Base-by-base conservation (phyloP, 64 coral and sea anemone species). In the Dendrophyllia cribrosa region DNA sequence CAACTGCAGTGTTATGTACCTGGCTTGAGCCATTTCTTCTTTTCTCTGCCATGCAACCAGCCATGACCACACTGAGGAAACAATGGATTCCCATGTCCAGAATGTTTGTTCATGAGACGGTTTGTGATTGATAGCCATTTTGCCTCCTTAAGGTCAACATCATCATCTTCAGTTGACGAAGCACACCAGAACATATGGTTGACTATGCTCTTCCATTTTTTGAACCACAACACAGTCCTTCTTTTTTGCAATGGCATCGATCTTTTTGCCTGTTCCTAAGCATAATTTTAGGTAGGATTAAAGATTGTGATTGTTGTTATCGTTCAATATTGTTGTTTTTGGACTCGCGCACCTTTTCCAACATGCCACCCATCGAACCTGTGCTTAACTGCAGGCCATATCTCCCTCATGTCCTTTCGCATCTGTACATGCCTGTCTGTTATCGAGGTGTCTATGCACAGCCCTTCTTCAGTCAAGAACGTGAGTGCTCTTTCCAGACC, bases 141-240 rank as follows among this genome's bases (percentile, higher is more conserved):
- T 66, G 82, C 90, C 46, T 58, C 69, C 45, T 45, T 70, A 51
- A 92, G 75, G 26, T 92, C 70, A 85, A 76, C 68, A 11, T 80
- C 82, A 76, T 92, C 74, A 80, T n/a, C n/a, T n/a, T 62, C 74
- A 44, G 76, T 86, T 68, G 82, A 86, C 77, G 66, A 70, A 51
- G 90, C 81, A 70, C 69, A 82, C 79, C 90, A 92, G 74, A 76
- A 92, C 81, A n/a, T n/a, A 84, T 85, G 90, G 81, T 92, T 92
- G 7, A 72, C 84, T n/a, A 92, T n/a, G 23, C 90, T 92, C 47
- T 92, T 92, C 17, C 79, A 81, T 85, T 43, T 91, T 84, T 13
- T 20, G 10, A 5, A 85, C 79, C 48, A 92, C 61, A 72, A 45
- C 65, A 72, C 78, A 85, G 69, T 80, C 90, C 59, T 92, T 92